Evolutionary conservation across 2,888 invertebrate species (phyloP).

Genomic region (Eutolmus rufibarbis): DNA sequence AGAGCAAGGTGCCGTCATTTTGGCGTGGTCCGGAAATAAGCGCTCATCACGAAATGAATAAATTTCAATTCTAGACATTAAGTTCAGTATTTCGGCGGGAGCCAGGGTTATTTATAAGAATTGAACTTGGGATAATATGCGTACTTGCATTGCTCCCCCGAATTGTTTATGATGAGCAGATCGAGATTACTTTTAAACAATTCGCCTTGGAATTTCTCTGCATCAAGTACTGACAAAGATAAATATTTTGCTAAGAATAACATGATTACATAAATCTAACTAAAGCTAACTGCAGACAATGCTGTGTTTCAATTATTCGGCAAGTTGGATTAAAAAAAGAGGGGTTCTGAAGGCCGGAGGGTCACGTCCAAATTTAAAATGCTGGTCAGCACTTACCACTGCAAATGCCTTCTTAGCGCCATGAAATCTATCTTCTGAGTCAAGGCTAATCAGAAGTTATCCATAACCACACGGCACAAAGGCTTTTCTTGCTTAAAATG

Average conservation of each 20-base stretch:
- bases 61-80: background rate
- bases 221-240: background rate
- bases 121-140: background rate
- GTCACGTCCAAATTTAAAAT: background rate
- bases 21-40: background rate
- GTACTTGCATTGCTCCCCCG: background rate
- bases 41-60: background rate
- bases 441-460: background rate
- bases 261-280: background rate
- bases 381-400: background rate
- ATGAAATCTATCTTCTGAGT: background rate
- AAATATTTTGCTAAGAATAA: background rate
- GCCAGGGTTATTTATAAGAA: constrained; percentile 1
- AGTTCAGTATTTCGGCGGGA: background rate
- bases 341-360: background rate
- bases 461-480: background rate
- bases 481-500: background rate
- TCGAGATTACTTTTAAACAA: background rate
- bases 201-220: background rate
- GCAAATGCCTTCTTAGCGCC: background rate
- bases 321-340: background rate
- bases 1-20: background rate
- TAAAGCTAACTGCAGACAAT: background rate
- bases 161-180: background rate
- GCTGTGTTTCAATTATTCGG: background rate